These are phyloP conservation scores for Channa maculata DNA, from an alignment of 2,113 vertebrate species.

Conservation along the genomic window DNA sequence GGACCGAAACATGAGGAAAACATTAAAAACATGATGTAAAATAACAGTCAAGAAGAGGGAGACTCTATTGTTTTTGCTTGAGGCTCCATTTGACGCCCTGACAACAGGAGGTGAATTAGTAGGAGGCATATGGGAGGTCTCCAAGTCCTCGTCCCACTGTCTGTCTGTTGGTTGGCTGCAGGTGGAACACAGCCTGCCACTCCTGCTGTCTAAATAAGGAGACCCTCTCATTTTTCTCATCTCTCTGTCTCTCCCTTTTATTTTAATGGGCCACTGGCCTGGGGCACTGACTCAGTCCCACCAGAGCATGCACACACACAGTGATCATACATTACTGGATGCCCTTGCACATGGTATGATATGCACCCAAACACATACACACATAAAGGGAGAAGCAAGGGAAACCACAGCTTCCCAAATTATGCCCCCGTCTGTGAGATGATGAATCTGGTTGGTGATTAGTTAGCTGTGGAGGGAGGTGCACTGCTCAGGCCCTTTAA, in stretches of 20 bases:
- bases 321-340: conserved; percentile 66
- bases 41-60: conserved; percentile 13
- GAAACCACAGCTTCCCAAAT: conserved; percentile 59
- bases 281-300: conserved; percentile 62
- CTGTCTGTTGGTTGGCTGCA: conserved; percentile 47
- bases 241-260: conserved; percentile 4
- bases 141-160: conserved; percentile 22
- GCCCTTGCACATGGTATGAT: conserved; percentile 43
- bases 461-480: conserved; percentile 70
- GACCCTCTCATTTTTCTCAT: conserved; percentile 20
- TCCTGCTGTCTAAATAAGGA: conserved; percentile 69
- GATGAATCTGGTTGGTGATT: conserved; percentile 77
- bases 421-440: conserved; percentile 64
- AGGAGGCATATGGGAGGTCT: conserved; percentile 61
- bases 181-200: conserved; percentile 57
- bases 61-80: conserved; percentile 32
- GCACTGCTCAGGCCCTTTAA: conserved; percentile 73
- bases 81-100: conserved; percentile 42
- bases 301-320: conserved; percentile 48
- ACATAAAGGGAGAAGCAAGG: conserved; percentile 11
- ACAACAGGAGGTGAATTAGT: conserved; percentile 67
- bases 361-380: conserved; percentile 4
- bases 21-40: conserved; percentile 5
- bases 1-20: neutral
- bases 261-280: conserved; percentile 69